A percentile compares a stretch with the other conserved stretches of the same genome.
phyloP scores from a whole-genome alignment of 2,888 invertebrate species.

The Margaritifera margaritifera region DNA sequence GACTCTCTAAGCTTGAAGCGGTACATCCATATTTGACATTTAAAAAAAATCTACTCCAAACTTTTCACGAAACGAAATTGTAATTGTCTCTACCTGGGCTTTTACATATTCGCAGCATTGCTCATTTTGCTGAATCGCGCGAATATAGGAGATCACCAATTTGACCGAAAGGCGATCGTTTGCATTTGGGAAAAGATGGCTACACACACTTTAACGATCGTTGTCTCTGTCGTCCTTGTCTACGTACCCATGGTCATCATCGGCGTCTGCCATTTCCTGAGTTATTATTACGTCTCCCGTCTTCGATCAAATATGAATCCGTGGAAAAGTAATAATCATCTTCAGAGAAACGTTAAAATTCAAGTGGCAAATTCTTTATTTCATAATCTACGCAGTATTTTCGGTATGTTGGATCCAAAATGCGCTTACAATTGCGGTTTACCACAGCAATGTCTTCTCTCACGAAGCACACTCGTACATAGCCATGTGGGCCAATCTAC shows the following conservation, averaged over 20 bases:
- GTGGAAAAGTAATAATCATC: too few species aligned
- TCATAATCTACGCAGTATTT: conserved; percentile 33
- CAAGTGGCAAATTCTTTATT: conserved; percentile 37
- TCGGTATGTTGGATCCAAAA: conserved; percentile 45
- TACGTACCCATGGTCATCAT: conserved; percentile 31
- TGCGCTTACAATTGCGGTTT: conserved; percentile 30
- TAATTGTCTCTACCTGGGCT: conserved; percentile 23
- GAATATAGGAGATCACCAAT: conserved; percentile 42
- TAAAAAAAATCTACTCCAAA: conserved; percentile 23
- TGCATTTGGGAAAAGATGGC: conserved; percentile 53
- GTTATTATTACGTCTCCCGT: conserved; percentile 16
- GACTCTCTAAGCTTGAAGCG: conserved; percentile 39
- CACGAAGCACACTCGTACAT: conserved; percentile 37
- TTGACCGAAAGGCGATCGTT: conserved; percentile 43
- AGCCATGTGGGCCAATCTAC: conserved; percentile 41
- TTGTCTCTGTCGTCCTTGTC: conserved; percentile 35
- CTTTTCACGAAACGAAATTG: conserved; percentile 30
- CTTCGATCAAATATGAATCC: conserved; percentile 2
- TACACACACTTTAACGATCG: conserved; percentile 39
- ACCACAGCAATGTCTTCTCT: conserved; percentile 25
- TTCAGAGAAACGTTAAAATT: not conserved
- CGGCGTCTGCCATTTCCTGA: conserved; percentile 27
- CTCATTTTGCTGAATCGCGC: conserved; percentile 42
- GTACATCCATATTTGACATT: conserved; percentile 41
- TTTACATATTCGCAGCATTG: conserved; percentile 36